A percentile compares a stretch with the other conserved stretches of the same genome.
Evolutionary conservation across 2,888 invertebrate genomes (phyloP).

Genomic region (Macrosoma leucophasiata): DNA sequence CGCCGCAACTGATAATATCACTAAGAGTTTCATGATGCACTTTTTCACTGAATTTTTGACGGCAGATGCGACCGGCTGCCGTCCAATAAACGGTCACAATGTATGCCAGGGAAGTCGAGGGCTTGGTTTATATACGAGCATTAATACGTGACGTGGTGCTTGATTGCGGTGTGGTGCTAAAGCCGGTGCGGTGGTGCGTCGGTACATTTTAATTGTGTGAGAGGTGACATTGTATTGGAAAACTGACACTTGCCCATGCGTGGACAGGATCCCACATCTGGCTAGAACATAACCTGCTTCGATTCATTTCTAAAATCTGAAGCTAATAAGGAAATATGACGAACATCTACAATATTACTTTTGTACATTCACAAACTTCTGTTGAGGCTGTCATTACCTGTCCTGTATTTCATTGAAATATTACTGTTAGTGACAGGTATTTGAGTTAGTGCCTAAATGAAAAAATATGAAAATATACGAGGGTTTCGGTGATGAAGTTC

Average conservation of each 20-base stretch:
- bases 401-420: too few relatives aligned
- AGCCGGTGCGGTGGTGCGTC: slow-evolving; percentile 43
- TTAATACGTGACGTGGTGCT: slow-evolving; percentile 70
- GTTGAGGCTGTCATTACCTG: too few relatives aligned
- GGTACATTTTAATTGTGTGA: slow-evolving; percentile 57
- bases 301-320: too few relatives aligned
- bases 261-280: slow-evolving; percentile 19
- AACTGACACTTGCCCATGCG: slow-evolving; percentile 45
- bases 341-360: too few relatives aligned
- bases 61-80: slow-evolving; percentile 65
- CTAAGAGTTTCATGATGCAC: slow-evolving; percentile 66
- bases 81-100: slow-evolving; percentile 61
- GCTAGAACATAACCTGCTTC: slow-evolving; percentile 11
- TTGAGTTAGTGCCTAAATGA: too few relatives aligned
- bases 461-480: too few relatives aligned
- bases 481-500: too few relatives aligned
- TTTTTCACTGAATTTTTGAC: slow-evolving; percentile 41
- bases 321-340: too few relatives aligned
- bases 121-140: slow-evolving; percentile 75
- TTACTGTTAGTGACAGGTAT: too few relatives aligned
- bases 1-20: slow-evolving; percentile 53
- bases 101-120: slow-evolving; percentile 65
- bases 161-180: slow-evolving; percentile 53
- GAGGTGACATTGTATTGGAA: slow-evolving; percentile 52
- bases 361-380: too few relatives aligned